These are phyloP conservation scores for Labeo calbasu DNA, from an alignment of 2,797 vertebrate species.

Conservation along the genomic window DNA sequence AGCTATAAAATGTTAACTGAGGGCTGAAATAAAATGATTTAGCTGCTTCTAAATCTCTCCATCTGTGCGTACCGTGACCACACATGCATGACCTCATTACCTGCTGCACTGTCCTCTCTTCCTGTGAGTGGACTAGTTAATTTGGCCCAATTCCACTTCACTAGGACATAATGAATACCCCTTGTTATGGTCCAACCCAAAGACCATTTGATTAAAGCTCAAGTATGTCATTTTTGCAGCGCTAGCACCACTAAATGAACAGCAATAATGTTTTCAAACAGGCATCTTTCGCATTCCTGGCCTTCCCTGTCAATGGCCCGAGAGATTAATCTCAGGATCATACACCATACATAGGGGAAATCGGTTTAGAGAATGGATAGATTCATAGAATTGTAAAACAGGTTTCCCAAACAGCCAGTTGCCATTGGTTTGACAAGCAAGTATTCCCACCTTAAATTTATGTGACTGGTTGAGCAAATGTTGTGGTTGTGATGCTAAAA, in stretches of 20 bases:
- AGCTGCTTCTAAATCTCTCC: constrained; percentile 1
- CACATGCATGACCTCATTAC: constrained; percentile 33
- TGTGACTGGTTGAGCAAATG: neutral
- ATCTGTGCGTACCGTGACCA: neutral
- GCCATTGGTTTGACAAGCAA: neutral
- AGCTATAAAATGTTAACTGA: constrained; percentile 7
- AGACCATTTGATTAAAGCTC: neutral
- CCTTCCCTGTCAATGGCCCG: neutral
- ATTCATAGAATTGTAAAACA: neutral
- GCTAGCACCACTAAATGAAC: neutral
- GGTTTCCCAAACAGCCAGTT: neutral
- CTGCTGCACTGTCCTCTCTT: constrained; percentile 14
- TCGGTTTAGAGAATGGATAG: neutral
- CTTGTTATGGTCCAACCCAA: neutral
- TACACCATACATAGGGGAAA: neutral
- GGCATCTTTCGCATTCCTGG: neutral
- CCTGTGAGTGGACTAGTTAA: constrained; percentile 10
- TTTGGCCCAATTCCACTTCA: constrained; percentile 7
- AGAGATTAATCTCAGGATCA: neutral
- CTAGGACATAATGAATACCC: constrained; percentile 22
- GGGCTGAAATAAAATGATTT: constrained; percentile 22
- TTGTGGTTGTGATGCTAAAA: neutral
- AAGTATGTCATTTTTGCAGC: constrained; percentile 1
- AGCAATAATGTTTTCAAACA: constrained; percentile 2
- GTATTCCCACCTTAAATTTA: neutral